Conservation (phyloP, 2,797 vertebrate genomes). For the Pangasius djambal region DNA sequence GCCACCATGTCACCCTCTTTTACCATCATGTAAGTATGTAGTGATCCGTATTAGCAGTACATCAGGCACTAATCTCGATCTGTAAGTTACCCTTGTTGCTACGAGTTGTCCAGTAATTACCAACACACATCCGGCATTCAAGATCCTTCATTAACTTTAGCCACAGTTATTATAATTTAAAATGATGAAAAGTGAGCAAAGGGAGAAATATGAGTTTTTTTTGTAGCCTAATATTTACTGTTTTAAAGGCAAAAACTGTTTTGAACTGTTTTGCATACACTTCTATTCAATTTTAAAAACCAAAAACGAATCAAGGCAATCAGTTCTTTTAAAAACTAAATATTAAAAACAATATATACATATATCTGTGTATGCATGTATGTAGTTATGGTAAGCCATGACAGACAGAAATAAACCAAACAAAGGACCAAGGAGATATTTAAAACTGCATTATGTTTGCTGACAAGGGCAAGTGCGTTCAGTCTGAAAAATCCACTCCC, state of each 20-base stretch:
- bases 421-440: conserved; percentile 6
- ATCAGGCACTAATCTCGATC: neutral
- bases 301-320: too few species aligned
- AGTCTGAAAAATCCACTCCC: conserved; percentile 10
- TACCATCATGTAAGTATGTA: too few species aligned
- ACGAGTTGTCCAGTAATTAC: neutral
- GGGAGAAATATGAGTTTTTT: neutral
- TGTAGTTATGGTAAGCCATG: neutral
- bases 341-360: too few species aligned
- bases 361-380: too few species aligned
- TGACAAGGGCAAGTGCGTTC: conserved; percentile 7
- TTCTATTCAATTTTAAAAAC: neutral
- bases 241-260: neutral
- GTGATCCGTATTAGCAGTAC: neutral
- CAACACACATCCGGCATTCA: too few species aligned
- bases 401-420: neutral
- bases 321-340: too few species aligned
- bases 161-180: neutral
- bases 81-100: neutral
- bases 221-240: neutral
- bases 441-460: neutral
- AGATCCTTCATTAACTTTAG: too few species aligned
- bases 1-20: too few species aligned
- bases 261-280: neutral
- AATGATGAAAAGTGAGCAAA: neutral